A percentile compares a stretch with the other conserved stretches of the same genome.
Conservation (phyloP, 2,888 invertebrate species). For the Venustoraphidia nigricollis region DNA sequence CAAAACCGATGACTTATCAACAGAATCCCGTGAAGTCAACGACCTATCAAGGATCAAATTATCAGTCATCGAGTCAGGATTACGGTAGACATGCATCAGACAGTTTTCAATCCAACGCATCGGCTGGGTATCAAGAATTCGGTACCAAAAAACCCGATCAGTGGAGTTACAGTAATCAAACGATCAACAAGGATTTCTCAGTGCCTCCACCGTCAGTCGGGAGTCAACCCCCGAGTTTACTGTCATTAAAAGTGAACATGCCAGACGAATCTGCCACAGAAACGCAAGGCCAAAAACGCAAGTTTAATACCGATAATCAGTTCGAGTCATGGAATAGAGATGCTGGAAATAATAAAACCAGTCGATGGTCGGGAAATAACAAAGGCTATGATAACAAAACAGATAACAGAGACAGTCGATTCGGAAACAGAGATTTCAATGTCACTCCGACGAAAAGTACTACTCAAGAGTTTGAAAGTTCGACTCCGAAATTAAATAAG, state of each 20-base stretch:
- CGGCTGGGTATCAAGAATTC: too few species aligned
- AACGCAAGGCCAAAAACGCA: constrained; percentile 7
- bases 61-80: neutral
- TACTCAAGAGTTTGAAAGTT: constrained; percentile 12
- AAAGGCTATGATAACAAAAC: neutral
- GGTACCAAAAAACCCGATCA: too few species aligned
- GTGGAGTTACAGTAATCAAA: too few species aligned
- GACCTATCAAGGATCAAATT: constrained; percentile 1
- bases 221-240: constrained; percentile 5
- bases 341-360: neutral
- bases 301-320: neutral
- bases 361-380: neutral
- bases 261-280: constrained; percentile 8
- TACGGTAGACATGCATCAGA: neutral
- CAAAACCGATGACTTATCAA: neutral
- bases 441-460: constrained; percentile 12
- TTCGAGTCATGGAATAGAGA: too few species aligned
- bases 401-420: neutral
- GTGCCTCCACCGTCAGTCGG: too few species aligned
- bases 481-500: neutral
- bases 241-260: constrained; percentile 8
- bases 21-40: neutral
- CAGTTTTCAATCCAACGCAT: neutral
- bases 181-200: too few species aligned
- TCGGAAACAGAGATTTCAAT: constrained; percentile 10